Conservation (phyloP, 2,113 vertebrate species). For the Mola mola region DNA sequence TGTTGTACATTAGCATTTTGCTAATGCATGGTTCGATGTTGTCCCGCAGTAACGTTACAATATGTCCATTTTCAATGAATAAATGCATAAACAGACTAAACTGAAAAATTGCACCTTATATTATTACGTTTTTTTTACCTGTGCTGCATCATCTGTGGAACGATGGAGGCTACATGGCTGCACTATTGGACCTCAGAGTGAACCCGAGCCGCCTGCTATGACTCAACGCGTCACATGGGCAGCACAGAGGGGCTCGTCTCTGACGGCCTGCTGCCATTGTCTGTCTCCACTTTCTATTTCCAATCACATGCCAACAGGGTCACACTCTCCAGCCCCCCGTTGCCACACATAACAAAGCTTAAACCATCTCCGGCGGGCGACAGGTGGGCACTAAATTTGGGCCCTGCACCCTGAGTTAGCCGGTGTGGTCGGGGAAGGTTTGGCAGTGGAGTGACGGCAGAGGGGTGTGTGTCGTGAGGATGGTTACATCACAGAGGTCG, state of each 20-base stretch:
- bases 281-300: slow-evolving; percentile 78
- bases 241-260: slow-evolving; percentile 46
- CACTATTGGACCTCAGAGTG: slow-evolving; percentile 27
- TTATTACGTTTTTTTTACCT: no score
- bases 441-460: background rate
- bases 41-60: no score
- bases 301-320: slow-evolving; percentile 79
- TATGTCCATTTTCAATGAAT: no score
- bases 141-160: background rate
- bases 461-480: slow-evolving; percentile 27
- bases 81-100: no score
- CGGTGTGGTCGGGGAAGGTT: slow-evolving; percentile 23
- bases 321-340: slow-evolving; percentile 33
- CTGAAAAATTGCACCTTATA: no score
- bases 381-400: slow-evolving; percentile 79
- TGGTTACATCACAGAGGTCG: slow-evolving; percentile 16
- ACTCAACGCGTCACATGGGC: slow-evolving; percentile 59
- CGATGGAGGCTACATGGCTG: background rate
- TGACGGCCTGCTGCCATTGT: slow-evolving; percentile 64
- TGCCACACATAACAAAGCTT: slow-evolving; percentile 67
- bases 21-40: no score
- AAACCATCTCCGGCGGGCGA: slow-evolving; percentile 57
- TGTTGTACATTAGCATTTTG: no score
- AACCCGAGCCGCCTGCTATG: slow-evolving; percentile 32
- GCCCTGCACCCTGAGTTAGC: slow-evolving; percentile 41